Evolutionary conservation across 2,888 invertebrate genomes (phyloP), one percentile per base, ranked within the genome.

Genomic region (Scaptodrosophila latifasciaeformis): DNA sequence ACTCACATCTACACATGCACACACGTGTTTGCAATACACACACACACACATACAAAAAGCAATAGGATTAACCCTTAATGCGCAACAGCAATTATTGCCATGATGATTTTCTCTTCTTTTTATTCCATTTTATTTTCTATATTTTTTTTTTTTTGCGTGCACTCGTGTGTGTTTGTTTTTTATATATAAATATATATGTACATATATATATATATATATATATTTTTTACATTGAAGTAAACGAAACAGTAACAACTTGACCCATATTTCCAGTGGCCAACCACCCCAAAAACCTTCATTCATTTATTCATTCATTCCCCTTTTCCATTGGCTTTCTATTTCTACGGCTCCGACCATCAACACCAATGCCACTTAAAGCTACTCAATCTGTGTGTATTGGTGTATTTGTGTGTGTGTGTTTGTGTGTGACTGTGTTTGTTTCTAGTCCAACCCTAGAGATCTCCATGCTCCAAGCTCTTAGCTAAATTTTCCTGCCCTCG

Each of bases 211-310:
- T n/a, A n/a, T n/a, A n/a, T n/a, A n/a, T 44, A 7, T 12, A 27
- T 47, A 37, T 12, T 35, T 35, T 35, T 21, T 47, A 30, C 30
- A 39, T 21, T 30, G 49, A 19, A 34, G n/a, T n/a, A n/a, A n/a
- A n/a, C n/a, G n/a, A n/a, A n/a, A 70, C 75, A 63, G 65, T 71
- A 78, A 70, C 80, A 76, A 76, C 76, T 76, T 76, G 76, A 76
- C 76, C 76, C 81, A 76, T 81, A 76, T 76, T 76, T 79, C 62
- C 65, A 81, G 62, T 67, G 58, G 62, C 61, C 48, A 60, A 44
- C 37, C 30, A 30, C 43, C 37, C n/a, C 35, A 35, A 7, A 35
- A 7, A n/a, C 35, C 35, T 35, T 7, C 35, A n/a, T n/a, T n/a
- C n/a, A n/a, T n/a, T n/a, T n/a, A n/a, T n/a, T 45, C 49, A 18